A percentile compares a stretch with the other conserved stretches of the same genome.
These are phyloP conservation scores for Acropora yongei DNA, from an alignment of 64 coral and sea anemone species.

Conservation along the genomic window DNA sequence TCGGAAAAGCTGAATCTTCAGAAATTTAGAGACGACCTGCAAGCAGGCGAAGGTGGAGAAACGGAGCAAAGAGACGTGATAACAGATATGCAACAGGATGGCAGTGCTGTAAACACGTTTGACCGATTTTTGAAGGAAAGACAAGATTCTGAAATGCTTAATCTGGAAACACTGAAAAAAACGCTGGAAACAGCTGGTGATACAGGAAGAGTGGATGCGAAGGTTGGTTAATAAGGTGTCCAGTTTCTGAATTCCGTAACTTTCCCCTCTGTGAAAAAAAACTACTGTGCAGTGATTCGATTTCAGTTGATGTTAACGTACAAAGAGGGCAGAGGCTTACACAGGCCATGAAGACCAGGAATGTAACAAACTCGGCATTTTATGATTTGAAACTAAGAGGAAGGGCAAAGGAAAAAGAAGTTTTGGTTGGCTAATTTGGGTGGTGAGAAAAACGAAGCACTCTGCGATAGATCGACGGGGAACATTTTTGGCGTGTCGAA, in stretches of 20 bases:
- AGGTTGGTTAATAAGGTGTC: not conserved
- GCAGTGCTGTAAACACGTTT: constrained; percentile 49
- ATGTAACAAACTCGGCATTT: too few relatives aligned
- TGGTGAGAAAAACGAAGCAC: too few relatives aligned
- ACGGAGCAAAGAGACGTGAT: constrained; percentile 11
- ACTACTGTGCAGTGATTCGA: too few relatives aligned
- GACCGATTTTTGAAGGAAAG: constrained; percentile 53
- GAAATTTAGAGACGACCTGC: not conserved
- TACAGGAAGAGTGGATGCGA: not conserved
- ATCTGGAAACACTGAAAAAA: constrained; percentile 11
- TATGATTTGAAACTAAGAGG: too few relatives aligned
- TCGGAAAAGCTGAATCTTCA: constrained; percentile 39
- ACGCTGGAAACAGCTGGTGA: not conserved
- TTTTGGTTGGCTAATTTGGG: too few relatives aligned
- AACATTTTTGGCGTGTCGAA: too few relatives aligned
- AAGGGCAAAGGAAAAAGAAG: too few relatives aligned
- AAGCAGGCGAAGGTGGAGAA: not conserved
- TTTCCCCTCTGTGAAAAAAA: not conserved
- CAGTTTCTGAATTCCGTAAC: not conserved
- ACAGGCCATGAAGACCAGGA: too few relatives aligned
- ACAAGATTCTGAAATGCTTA: constrained; percentile 53
- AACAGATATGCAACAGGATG: constrained; percentile 16
- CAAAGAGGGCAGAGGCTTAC: too few relatives aligned
- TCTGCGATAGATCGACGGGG: too few relatives aligned
- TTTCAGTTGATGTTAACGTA: too few relatives aligned